Conservation (phyloP, 2,113 vertebrate species). For the Etheostoma cragini region DNA sequence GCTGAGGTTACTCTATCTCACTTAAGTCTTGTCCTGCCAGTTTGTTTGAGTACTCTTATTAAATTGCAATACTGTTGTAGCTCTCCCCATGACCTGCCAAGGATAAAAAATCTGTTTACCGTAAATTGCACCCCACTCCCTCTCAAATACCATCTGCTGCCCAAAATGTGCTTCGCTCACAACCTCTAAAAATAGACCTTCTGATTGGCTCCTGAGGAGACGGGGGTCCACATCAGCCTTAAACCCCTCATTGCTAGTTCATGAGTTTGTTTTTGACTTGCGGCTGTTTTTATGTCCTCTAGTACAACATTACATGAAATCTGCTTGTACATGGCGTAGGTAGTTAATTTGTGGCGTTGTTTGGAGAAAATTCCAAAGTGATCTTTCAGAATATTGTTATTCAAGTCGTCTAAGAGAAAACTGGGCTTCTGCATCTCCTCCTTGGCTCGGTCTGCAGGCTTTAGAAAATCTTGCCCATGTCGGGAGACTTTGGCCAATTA, state of each 20-base stretch:
- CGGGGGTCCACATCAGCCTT: constrained; percentile 63
- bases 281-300: constrained; percentile 46
- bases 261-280: constrained; percentile 42
- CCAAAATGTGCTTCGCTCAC: constrained; percentile 70
- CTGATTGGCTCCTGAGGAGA: constrained; percentile 75
- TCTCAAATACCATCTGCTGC: constrained; percentile 91
- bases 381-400: too few relatives aligned
- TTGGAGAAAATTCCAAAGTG: too few relatives aligned
- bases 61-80: constrained; percentile 71
- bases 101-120: constrained; percentile 98
- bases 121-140: constrained; percentile 88
- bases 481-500: too few relatives aligned
- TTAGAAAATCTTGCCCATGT: too few relatives aligned
- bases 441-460: too few relatives aligned
- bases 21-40: constrained; percentile 60
- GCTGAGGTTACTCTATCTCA: constrained; percentile 59
- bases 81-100: constrained; percentile 92
- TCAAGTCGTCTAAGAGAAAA: too few relatives aligned
- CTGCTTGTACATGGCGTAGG: neutral
- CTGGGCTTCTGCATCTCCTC: too few relatives aligned
- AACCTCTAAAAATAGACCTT: constrained; percentile 85
- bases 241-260: constrained; percentile 46
- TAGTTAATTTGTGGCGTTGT: too few relatives aligned
- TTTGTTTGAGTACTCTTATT: constrained; percentile 82
- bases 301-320: constrained; percentile 15